Conservation (phyloP, 1,140 invertebrate genomes). For the Caenorhabditis brenneri region DNA sequence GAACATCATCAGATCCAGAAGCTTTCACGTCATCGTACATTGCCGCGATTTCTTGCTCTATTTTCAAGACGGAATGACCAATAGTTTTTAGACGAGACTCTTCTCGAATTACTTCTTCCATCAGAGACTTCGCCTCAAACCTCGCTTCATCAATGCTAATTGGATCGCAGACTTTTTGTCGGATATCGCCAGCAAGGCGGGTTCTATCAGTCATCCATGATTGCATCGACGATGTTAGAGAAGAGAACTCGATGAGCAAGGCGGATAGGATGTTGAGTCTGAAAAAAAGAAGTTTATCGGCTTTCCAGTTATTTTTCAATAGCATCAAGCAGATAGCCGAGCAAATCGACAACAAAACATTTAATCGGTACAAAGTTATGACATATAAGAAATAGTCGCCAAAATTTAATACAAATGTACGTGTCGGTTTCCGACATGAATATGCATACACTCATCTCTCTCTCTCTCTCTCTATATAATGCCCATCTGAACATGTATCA, state of each 20-base stretch:
- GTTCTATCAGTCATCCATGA: constrained; percentile 58
- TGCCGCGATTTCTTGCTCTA: constrained; percentile 48
- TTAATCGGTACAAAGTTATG: neutral
- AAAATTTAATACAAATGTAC: too few species aligned
- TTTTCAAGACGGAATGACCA: constrained; percentile 10
- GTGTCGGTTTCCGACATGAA: too few species aligned
- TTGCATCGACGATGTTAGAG: constrained; percentile 47
- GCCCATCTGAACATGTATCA: neutral
- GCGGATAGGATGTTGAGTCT: constrained; percentile 54
- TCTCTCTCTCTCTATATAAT: neutral
- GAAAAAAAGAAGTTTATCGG: neutral
- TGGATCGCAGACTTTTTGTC: constrained; percentile 41
- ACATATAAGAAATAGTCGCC: too few species aligned
- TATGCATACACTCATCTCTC: neutral
- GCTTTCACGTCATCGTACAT: constrained; percentile 47
- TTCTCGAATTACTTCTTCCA: constrained; percentile 44
- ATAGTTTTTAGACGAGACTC: constrained; percentile 46
- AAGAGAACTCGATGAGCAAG: constrained; percentile 55
- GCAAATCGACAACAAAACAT: too few species aligned
- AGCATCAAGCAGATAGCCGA: too few species aligned
- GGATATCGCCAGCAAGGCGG: constrained; percentile 38
- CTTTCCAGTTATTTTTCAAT: too few species aligned
- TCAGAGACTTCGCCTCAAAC: constrained; percentile 25
- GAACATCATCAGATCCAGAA: constrained; percentile 19
- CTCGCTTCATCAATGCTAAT: neutral